Evolutionary conservation across 2,113 vertebrate genomes (phyloP).

Genomic region (Scytalopus superciliaris): DNA sequence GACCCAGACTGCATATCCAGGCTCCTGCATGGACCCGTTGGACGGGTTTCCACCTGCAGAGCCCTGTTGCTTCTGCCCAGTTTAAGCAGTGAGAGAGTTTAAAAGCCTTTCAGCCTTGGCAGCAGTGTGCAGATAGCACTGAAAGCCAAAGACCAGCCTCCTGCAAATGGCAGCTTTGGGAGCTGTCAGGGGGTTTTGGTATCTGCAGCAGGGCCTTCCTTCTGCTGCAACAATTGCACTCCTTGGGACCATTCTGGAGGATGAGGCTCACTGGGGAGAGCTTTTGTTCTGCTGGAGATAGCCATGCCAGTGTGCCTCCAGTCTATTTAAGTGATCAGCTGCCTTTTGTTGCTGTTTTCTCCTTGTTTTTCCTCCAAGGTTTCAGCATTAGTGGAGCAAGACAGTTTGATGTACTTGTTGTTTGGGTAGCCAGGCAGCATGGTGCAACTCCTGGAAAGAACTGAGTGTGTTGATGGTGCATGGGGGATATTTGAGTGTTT

Average conservation of each 20-base stretch:
- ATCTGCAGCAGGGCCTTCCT: background rate
- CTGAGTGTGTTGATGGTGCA: background rate
- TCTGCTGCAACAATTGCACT: background rate
- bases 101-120: background rate
- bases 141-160: background rate
- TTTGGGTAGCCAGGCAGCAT: background rate
- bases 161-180: background rate
- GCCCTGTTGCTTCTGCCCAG: slow-evolving; percentile 1
- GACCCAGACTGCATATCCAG: background rate
- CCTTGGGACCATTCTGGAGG: background rate
- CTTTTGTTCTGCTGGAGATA: background rate
- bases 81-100: background rate
- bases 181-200: background rate
- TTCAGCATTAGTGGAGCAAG: background rate
- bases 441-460: background rate
- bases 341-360: too few species aligned
- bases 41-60: slow-evolving; percentile 63
- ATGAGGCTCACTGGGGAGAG: background rate
- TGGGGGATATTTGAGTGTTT: background rate
- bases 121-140: background rate
- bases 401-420: fast-evolving
- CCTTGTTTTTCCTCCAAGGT: background rate
- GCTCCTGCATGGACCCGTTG: slow-evolving; percentile 43
- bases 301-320: background rate
- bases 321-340: background rate